These are phyloP conservation scores for Sparus aurata DNA, from an alignment of 2,797 vertebrate genomes.

Conservation along the genomic window DNA sequence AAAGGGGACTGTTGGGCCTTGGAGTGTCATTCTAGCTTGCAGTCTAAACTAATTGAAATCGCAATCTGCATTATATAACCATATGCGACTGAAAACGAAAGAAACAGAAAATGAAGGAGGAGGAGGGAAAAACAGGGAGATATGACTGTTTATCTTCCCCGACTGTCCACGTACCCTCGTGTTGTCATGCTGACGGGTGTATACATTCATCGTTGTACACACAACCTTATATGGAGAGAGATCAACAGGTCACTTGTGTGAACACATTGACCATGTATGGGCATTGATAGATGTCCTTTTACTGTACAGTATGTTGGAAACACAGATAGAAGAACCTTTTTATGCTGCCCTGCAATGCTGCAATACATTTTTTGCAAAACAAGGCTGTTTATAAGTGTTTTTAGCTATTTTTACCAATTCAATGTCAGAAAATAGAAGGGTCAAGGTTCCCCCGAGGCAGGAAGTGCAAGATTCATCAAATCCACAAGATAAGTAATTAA, in stretches of 20 bases:
- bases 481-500: neutral
- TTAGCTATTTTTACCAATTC: no score
- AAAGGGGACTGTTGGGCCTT: no score
- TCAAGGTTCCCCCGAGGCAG: neutral
- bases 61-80: neutral
- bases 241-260: slow-evolving; percentile 41
- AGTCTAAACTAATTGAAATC: no score
- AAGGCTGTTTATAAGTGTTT: neutral
- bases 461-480: neutral
- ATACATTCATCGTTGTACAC: slow-evolving; percentile 50
- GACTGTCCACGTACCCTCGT: slow-evolving; percentile 29
- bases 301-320: neutral
- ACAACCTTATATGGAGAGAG: slow-evolving; percentile 49
- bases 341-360: neutral
- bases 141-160: slow-evolving; percentile 43
- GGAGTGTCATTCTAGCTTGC: no score
- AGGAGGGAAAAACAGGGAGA: neutral
- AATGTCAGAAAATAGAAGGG: no score
- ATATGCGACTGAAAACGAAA: slow-evolving; percentile 11
- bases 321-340: neutral
- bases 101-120: neutral
- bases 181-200: slow-evolving; percentile 43
- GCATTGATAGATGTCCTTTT: slow-evolving; percentile 1
- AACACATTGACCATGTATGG: slow-evolving; percentile 42
- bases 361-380: neutral